These are phyloP conservation scores for Aphaenogaster floridana DNA, from an alignment of 1,140 invertebrate species.

Conservation along the genomic window DNA sequence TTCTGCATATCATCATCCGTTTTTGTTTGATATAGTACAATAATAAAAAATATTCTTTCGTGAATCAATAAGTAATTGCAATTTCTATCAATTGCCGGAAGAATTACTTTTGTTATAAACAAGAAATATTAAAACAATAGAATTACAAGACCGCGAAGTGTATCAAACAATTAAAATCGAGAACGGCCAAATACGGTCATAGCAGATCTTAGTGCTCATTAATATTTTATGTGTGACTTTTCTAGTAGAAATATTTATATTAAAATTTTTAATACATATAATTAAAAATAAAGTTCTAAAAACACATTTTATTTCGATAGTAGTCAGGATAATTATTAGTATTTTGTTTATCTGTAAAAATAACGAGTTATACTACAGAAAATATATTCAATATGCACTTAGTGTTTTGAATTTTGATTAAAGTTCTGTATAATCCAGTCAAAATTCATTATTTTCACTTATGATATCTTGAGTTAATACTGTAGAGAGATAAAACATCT, in stretches of 20 bases:
- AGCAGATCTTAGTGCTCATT: too few relatives aligned
- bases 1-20: background rate
- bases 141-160: too few relatives aligned
- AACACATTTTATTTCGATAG: background rate
- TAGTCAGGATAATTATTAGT: background rate
- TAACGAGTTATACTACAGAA: background rate
- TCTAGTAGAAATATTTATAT: background rate
- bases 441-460: background rate
- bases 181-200: too few relatives aligned
- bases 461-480: too few relatives aligned
- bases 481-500: too few relatives aligned
- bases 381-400: background rate
- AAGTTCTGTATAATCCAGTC: conserved; percentile 55
- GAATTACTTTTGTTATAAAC: background rate
- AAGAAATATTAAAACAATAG: background rate
- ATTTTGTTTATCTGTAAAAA: background rate
- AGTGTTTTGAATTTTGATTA: background rate
- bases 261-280: background rate
- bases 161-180: too few relatives aligned
- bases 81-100: background rate
- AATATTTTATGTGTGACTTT: too few relatives aligned
- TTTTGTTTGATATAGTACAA: background rate
- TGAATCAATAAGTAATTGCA: too few relatives aligned
- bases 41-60: background rate
- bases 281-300: background rate